phyloP scores from a whole-genome alignment of 2,113 vertebrate genomes.

The Paramisgurnus dabryanus region DNA sequence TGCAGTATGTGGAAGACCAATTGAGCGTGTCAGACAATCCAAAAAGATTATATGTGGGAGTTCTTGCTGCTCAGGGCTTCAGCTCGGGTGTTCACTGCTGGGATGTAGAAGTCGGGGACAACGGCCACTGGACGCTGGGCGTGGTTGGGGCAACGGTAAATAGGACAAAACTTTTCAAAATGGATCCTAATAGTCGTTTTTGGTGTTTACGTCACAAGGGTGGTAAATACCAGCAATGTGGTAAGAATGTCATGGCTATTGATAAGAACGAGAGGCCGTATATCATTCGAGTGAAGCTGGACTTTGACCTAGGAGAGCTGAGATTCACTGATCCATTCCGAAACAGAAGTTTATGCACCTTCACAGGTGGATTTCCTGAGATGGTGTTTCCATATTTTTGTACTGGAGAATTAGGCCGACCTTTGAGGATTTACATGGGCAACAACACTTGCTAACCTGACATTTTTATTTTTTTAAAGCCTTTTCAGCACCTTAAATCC shows the following conservation, averaged over 20 bases:
- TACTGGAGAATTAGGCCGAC: background rate
- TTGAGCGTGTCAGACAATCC: background rate
- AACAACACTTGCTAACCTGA: background rate
- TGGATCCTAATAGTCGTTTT: constrained; percentile 27
- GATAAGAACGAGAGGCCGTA: background rate
- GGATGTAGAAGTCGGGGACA: constrained; percentile 49
- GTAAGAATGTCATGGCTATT: background rate
- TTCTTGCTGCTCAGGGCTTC: constrained; percentile 28
- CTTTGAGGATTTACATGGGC: constrained; percentile 3
- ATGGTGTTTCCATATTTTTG: constrained; percentile 48
- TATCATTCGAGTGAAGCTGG: constrained; percentile 41
- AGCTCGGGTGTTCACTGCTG: constrained; percentile 48
- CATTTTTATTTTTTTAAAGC: no score
- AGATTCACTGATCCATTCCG: constrained; percentile 37
- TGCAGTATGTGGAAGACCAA: background rate
- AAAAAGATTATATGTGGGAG: constrained; percentile 40
- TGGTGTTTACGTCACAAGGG: constrained; percentile 41
- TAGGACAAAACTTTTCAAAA: constrained; percentile 28
- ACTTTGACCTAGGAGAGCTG: constrained; percentile 38
- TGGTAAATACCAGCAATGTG: constrained; percentile 4
- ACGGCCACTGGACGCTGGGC: constrained; percentile 37
- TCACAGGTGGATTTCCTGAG: constrained; percentile 29
- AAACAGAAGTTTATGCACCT: constrained; percentile 26
- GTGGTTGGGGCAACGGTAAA: constrained; percentile 29
- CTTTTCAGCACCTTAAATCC: no score